Base-by-base conservation (phyloP, 2,113 vertebrate genomes). In the Semnornis frantzii region DNA sequence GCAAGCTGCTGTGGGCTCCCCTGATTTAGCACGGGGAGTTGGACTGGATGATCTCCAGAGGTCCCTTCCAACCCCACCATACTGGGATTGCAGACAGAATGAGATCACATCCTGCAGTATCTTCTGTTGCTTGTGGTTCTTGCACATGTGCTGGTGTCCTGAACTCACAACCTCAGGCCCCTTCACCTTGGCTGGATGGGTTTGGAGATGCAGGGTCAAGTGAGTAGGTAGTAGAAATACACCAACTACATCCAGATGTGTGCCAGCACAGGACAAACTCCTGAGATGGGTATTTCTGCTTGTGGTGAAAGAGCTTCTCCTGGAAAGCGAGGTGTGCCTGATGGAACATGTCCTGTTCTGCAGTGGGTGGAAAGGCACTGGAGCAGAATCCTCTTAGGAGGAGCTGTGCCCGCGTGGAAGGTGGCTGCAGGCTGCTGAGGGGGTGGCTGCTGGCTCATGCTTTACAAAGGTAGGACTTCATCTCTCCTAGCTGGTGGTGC, bases 341-440 rank as follows among this genome's bases (percentile, higher is more conserved):
- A 8, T 34, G 71, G 13, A 46, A 14, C 2, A 0, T 23, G 21
- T 68, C 37, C 14, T 5, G 7, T 33, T 60, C 17, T 8, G 39
- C 62, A 7, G 60, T 12, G 64, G 60, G 60, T 68, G 63, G 60
- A 39, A 42, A 31, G 44, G 14, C 82, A 44, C 21, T 0, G 0
- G 65, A 31, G 44, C 10, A 16, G 48, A 80, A 74, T 85, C 65
- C 74, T 65, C 73, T 58, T 63, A 37, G 2, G 3, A 34, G 68
- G 76, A 63, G 63, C 58, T 21, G n/a, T 79, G 83, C 37, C 33
- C 6, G 18, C 3, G 0, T 15, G 52, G 65, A 65, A 31, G 28
- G 33, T 0, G 0, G 69, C 52, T 21, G 18, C 11, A 2, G 55
- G 48, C 79, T 21, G 30, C 66, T 2, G 28, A 12, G 31, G 50